Base-by-base conservation (phyloP, 2,888 invertebrate species). In the Mycalesis mineus region DNA sequence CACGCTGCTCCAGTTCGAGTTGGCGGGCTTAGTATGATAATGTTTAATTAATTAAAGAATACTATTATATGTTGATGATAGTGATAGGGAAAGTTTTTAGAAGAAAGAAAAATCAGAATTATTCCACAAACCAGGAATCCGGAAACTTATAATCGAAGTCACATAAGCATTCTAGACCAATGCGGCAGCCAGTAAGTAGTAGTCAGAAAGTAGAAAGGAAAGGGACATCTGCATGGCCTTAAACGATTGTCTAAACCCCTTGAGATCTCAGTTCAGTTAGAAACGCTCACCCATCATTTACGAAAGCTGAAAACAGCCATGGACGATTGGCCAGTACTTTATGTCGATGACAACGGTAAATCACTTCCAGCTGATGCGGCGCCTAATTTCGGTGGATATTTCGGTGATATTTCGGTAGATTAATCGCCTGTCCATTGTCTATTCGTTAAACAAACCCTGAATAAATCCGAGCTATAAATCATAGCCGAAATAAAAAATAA, bases 351-450 rank as follows among this genome's bases (percentile, higher is more conserved):
- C 50, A 50, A 50, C 14, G 37, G 41, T 52, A 42, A 52, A 52
- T 52, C 52, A 52, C 52, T 52, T 42, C 42, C 52, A 52, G 52
- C 52, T 52, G 40, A 52, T 52, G 41, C 52, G 40, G 15, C 41
- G 13, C 33, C 51, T 52, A 36, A 49, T 49, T 49, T 49, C 49
- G 49, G 29, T 50, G 50, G 51, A 40, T 51, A 52, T 52, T 52
- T 52, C 42, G 52, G 41, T 33, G 51, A 40, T 51, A 52, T 52
- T 52, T 52, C 42, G 52, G 41, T 33, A 52, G 52, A 52, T 52
- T 29, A 52, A 52, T 52, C 40, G 42, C 52, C 52, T 52, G 52
- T 52, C 52, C 52, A 52, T 52, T 52, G 52, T 42, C 52, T 52
- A 52, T 52, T 52, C 52, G 52, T 52, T 42, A 33, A 33, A 42